A percentile compares a stretch with the other conserved stretches of the same genome.
These are phyloP conservation scores for Lepus europaeus DNA, from an alignment of 2,113 vertebrate species.

Conservation along the genomic window DNA sequence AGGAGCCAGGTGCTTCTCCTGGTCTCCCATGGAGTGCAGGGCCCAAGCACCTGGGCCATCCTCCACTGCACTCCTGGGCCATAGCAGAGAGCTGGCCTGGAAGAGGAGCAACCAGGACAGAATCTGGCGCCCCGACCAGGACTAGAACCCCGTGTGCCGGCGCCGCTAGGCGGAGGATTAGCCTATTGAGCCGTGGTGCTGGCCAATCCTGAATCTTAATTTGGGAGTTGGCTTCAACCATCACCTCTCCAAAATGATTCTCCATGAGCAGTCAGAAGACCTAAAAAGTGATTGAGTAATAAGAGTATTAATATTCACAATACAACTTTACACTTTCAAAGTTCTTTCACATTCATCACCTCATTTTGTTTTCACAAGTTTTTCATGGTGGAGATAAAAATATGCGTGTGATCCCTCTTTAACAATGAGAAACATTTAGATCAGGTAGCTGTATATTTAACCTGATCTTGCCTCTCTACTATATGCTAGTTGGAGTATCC, in stretches of 20 bases:
- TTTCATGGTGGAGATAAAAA: neutral
- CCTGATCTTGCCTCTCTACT: neutral
- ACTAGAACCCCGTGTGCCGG: no score
- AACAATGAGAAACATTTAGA: neutral
- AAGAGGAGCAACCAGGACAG: no score
- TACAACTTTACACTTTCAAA: neutral
- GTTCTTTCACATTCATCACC: constrained; percentile 51
- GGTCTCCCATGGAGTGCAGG: no score
- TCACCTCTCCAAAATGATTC: neutral
- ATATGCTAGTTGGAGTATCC: neutral
- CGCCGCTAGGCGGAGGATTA: no score
- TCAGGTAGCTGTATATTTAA: neutral
- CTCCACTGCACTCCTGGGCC: no score
- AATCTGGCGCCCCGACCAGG: no score
- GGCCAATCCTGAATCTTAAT: constrained; percentile 25
- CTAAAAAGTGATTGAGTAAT: constrained; percentile 39
- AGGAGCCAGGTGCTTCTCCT: no score
- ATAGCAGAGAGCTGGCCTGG: no score
- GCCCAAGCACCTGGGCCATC: no score
- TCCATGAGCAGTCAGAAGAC: neutral
- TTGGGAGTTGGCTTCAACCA: neutral
- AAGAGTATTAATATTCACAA: constrained; percentile 70
- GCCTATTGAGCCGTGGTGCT: no score
- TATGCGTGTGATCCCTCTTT: neutral
- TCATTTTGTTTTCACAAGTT: constrained; percentile 8